Conservation (phyloP, 2,888 invertebrate species). For the Polia nebulosa region DNA sequence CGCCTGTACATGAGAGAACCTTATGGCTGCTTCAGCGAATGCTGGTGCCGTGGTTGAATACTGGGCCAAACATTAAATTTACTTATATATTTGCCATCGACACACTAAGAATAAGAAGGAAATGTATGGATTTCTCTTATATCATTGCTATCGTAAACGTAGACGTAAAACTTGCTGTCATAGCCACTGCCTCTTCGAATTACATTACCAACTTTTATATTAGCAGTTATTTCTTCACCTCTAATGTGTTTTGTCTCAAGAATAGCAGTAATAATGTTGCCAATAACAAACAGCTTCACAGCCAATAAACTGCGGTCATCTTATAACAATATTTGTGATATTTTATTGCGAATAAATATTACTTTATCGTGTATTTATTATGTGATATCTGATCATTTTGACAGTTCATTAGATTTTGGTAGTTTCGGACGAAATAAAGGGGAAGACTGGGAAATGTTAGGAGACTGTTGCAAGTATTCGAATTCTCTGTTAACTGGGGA, state of each 20-base stretch:
- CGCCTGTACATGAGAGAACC: too few relatives aligned
- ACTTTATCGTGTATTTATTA: conserved; percentile 51
- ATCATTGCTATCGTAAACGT: background rate
- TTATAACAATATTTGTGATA: conserved; percentile 47
- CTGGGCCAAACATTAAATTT: too few relatives aligned
- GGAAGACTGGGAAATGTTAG: background rate
- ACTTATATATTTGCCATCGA: too few relatives aligned
- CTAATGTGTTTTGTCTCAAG: conserved; percentile 37
- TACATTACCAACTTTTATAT: conserved; percentile 31
- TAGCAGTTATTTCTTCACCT: conserved; percentile 33
- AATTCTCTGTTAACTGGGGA: background rate
- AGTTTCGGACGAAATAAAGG: background rate
- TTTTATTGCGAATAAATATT: conserved; percentile 64
- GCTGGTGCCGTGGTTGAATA: too few relatives aligned
- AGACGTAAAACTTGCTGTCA: background rate
- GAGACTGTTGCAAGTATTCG: background rate
- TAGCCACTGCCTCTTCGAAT: conserved; percentile 14
- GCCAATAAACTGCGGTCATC: conserved; percentile 54
- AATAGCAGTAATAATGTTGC: conserved; percentile 49
- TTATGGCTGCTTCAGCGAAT: too few relatives aligned
- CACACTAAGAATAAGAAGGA: background rate
- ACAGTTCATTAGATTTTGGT: conserved; percentile 38
- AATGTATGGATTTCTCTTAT: background rate
- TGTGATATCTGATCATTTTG: conserved; percentile 43
- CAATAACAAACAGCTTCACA: conserved; percentile 54